phyloP scores from a whole-genome alignment of 1,140 invertebrate genomes.

The Euura lappo region DNA sequence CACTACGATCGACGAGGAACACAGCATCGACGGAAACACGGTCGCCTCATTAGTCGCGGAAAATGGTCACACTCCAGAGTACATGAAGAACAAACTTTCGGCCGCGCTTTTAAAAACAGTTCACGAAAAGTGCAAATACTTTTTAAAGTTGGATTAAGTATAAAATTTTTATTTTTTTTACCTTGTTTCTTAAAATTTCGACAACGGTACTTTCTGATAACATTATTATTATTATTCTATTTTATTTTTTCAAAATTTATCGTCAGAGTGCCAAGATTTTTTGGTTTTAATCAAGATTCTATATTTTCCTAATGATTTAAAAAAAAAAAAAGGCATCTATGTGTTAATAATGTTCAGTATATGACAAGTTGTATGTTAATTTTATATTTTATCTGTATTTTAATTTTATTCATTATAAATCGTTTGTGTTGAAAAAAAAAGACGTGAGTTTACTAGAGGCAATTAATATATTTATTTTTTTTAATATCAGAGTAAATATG shows the following conservation, averaged over 20 bases:
- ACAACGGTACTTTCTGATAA: neutral
- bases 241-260: neutral
- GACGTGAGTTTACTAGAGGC: too few species aligned
- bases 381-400: too few species aligned
- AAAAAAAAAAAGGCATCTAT: too few species aligned
- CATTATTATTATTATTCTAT: neutral
- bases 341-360: too few species aligned
- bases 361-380: too few species aligned
- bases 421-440: too few species aligned
- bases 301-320: too few species aligned
- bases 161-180: too few species aligned
- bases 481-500: too few species aligned
- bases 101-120: neutral
- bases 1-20: neutral
- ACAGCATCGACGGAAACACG: neutral
- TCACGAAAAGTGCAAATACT: slow-evolving; percentile 4
- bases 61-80: neutral
- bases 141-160: neutral
- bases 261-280: neutral
- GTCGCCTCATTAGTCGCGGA: neutral
- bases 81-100: neutral
- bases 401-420: too few species aligned
- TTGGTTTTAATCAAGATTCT: too few species aligned
- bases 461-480: too few species aligned
- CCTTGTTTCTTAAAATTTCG: neutral